Percentiles rank a stretch among this genome's conserved stretches.
Evolutionary conservation across 2,113 vertebrate species (phyloP).

Genomic region (Anseranas semipalmata): DNA sequence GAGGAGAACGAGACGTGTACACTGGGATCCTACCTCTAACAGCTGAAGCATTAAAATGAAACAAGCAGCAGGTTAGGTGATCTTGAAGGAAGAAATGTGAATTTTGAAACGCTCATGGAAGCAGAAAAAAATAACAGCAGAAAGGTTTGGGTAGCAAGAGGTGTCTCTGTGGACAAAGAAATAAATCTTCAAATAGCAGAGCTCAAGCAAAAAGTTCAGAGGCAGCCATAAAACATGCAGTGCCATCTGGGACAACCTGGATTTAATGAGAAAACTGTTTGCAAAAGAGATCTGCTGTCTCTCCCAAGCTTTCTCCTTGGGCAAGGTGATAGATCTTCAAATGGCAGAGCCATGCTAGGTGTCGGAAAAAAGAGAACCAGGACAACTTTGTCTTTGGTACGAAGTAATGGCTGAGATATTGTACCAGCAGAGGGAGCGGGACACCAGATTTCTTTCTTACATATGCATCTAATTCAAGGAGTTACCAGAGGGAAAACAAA

Average conservation of each 20-base stretch:
- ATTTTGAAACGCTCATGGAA: not conserved
- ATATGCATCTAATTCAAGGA: not conserved
- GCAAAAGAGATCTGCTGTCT: not conserved
- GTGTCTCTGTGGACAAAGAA: not conserved
- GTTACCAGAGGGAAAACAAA: not conserved
- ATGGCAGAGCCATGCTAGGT: not conserved
- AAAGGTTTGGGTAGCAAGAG: not conserved
- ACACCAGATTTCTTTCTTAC: conserved; percentile 11
- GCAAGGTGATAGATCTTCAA: not conserved
- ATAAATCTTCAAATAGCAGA: not conserved
- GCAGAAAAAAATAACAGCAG: not conserved
- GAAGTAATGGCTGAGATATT: not conserved
- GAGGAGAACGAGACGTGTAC: not conserved
- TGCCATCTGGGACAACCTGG: not conserved
- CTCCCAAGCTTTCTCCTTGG: not conserved
- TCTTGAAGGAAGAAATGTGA: not conserved
- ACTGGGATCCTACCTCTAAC: not conserved
- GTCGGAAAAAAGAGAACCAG: not conserved
- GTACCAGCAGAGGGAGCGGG: conserved; percentile 67
- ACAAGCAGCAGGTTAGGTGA: not conserved
- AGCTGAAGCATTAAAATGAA: not conserved
- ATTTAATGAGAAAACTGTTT: not conserved
- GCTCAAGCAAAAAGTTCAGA: not conserved
- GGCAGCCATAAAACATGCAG: not conserved
- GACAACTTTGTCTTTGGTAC: not conserved